Conservation (phyloP, 2,113 vertebrate species). For the Phainopepla nitens region DNA sequence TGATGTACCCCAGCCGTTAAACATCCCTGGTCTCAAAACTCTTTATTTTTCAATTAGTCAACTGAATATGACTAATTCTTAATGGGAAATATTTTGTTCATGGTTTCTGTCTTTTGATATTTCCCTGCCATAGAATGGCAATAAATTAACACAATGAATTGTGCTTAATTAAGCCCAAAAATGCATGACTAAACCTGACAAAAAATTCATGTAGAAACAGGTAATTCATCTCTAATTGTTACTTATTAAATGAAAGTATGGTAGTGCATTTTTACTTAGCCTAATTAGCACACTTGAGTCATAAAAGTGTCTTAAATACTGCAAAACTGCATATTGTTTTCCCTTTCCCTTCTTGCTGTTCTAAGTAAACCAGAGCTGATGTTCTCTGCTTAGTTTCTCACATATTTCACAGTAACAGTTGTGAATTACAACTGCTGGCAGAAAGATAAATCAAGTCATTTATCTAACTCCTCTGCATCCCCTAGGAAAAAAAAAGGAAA, state of each 20-base stretch:
- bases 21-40: not conserved
- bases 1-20: not conserved
- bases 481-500: not conserved
- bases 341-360: not conserved
- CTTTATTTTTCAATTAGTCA: not conserved
- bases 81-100: not conserved
- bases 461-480: not conserved
- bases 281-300: slow-evolving; percentile 13
- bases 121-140: not conserved
- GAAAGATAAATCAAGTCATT: not conserved
- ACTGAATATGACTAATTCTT: not conserved
- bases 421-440: not conserved
- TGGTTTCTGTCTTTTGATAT: not conserved
- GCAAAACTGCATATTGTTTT: not conserved
- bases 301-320: not conserved
- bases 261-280: slow-evolving; percentile 18
- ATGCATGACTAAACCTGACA: not conserved
- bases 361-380: not conserved
- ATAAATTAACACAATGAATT: not conserved
- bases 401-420: not conserved
- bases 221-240: slow-evolving; percentile 12
- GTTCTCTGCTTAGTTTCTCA: not conserved
- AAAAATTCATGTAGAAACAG: not conserved
- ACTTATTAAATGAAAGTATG: slow-evolving; percentile 12
- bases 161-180: slow-evolving; percentile 34